A percentile compares a stretch with the other conserved stretches of the same genome.
Conservation (phyloP, 2,113 vertebrate genomes). For the Tetraodon nigroviridis region DNA sequence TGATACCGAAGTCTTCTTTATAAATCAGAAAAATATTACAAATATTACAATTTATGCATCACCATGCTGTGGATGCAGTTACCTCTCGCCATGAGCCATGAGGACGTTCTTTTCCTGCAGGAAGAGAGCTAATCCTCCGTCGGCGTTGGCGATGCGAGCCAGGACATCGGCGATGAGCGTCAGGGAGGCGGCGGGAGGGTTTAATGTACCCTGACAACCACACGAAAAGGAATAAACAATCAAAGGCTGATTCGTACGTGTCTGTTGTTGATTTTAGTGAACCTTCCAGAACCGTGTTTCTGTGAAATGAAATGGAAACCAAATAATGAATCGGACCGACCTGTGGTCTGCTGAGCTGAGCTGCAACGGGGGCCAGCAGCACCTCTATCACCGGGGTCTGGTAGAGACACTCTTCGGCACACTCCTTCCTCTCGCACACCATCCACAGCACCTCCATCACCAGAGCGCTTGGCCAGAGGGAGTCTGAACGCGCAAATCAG, state of each 20-base stretch:
- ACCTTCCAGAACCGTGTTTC: too few relatives aligned
- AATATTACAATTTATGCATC: conserved; percentile 24
- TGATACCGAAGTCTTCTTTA: conserved; percentile 1
- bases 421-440: conserved; percentile 85
- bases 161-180: conserved; percentile 85
- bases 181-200: conserved; percentile 78
- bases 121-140: conserved; percentile 84
- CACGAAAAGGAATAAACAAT: too few relatives aligned
- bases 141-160: conserved; percentile 83
- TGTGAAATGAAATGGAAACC: too few relatives aligned
- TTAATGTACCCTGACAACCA: conserved; percentile 70
- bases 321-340: conserved; percentile 56
- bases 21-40: neutral
- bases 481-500: conserved; percentile 68
- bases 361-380: conserved; percentile 80
- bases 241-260: neutral
- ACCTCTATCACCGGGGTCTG: conserved; percentile 74
- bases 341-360: conserved; percentile 78
- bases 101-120: conserved; percentile 80
- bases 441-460: conserved; percentile 83
- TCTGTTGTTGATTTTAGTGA: too few relatives aligned
- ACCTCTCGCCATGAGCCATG: conserved; percentile 73
- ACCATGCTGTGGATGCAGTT: conserved; percentile 18
- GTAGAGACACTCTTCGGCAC: conserved; percentile 81
- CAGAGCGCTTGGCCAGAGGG: conserved; percentile 80